Evolutionary conservation across 2,797 vertebrate genomes (phyloP), one percentile per base, ranked within the genome.

Genomic region (Nannoperca australis): DNA sequence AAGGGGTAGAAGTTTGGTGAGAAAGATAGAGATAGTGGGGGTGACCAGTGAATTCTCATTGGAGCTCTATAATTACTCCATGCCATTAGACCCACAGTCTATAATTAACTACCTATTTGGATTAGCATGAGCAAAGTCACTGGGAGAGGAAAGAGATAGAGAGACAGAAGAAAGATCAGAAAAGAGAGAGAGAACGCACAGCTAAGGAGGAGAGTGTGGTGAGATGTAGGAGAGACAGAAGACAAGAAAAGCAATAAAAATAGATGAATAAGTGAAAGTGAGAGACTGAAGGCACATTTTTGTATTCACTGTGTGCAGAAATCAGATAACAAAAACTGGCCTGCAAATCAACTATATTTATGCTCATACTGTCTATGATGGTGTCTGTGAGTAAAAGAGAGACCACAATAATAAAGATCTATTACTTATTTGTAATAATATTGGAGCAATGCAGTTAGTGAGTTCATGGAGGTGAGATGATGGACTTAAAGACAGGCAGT

Each of bases 61-160:
- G 85, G 88, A 83, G 76, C 79, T 88, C 85, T 91, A 90, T 94
- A 94, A 93, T 94, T 93, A 93, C 91, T 87, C 89, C 74, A 92
- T 86, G 86, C 85, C 85, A 91, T 91, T 91, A 91, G 82, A 92
- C 84, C 83, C 75, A 73, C 79, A 88, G 88, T 85, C 90, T 92
- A 92, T 92, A 95, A 94, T 95, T 93, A 94, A 92, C 90, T 88
- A 87, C 86, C 89, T 90, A 79, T 85, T 88, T 91, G 93, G 91
- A 92, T 94, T 90, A 91, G 82, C 49, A 77, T 88, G 86, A 77
- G 79, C 86, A 93, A 93, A 91, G 91, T 92, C 88, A 92, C 81
- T 73, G 63, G 54, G 64, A 79, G 63, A 85, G 64, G 63, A 70
- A 54, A 58, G 55, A 58, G 59, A 79, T 30, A 73, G 70, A 79